These are phyloP conservation scores for Cybosia mesomella DNA, from an alignment of 2,888 invertebrate genomes.

Conservation along the genomic window DNA sequence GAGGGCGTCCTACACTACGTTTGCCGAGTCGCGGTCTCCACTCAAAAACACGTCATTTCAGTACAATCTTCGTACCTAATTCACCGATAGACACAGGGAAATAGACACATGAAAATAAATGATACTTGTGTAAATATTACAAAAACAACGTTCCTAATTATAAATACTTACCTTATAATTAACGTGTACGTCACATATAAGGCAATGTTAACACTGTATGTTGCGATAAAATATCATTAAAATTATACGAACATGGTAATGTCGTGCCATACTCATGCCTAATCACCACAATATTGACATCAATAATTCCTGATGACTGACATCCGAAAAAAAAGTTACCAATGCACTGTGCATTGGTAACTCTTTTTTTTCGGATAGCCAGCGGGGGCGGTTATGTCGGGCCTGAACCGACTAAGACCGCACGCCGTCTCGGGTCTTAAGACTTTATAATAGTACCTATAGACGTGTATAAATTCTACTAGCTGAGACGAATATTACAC, in stretches of 20 bases:
- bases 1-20: too few relatives aligned
- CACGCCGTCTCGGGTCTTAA: too few relatives aligned
- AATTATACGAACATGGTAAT: background rate
- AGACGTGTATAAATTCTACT: too few relatives aligned
- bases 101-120: background rate
- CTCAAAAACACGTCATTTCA: background rate
- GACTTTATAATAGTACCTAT: too few relatives aligned
- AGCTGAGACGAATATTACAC: too few relatives aligned
- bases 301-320: background rate
- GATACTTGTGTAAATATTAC: background rate
- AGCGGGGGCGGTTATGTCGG: too few relatives aligned
- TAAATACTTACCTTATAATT: background rate
- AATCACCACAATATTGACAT: background rate
- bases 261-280: background rate
- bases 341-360: too few relatives aligned
- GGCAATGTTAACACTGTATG: background rate
- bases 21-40: too few relatives aligned
- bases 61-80: too few relatives aligned
- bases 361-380: too few relatives aligned
- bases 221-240: slow-evolving; percentile 1
- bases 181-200: background rate
- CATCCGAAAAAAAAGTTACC: too few relatives aligned
- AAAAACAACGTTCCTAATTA: background rate
- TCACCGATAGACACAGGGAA: background rate
- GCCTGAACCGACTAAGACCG: too few relatives aligned